Percentiles rank a stretch among this genome's conserved stretches.
These are phyloP conservation scores for Drosophila lacertosa DNA, from an alignment of 1,140 invertebrate genomes.

Conservation along the genomic window DNA sequence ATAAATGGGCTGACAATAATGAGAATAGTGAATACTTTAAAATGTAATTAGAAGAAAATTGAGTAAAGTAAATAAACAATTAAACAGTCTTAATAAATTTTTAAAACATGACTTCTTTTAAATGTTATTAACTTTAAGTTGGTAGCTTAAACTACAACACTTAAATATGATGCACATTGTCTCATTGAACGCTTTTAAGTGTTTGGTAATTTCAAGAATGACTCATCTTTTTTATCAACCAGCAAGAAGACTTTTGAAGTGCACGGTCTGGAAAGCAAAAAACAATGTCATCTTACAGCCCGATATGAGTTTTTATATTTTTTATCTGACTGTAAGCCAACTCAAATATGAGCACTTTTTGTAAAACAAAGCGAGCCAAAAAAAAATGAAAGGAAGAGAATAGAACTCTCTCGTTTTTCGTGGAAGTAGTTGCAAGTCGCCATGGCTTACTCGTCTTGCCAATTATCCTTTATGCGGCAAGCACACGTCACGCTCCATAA, in stretches of 20 bases:
- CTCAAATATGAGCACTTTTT: conserved; percentile 14
- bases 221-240: background rate
- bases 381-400: conserved; percentile 8
- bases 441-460: conserved; percentile 44
- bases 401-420: conserved; percentile 9
- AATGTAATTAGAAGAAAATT: no score
- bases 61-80: no score
- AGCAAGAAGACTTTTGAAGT: conserved; percentile 1
- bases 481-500: conserved; percentile 70
- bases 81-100: no score
- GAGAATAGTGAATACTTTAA: no score
- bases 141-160: no score
- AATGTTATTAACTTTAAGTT: no score
- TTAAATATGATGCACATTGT: background rate
- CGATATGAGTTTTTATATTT: background rate
- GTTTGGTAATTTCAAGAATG: background rate
- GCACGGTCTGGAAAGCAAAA: background rate
- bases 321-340: conserved; percentile 2
- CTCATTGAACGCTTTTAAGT: background rate
- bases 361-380: conserved; percentile 1
- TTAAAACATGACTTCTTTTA: no score
- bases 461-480: conserved; percentile 65
- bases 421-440: conserved; percentile 12
- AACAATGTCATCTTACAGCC: background rate
- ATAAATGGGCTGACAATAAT: no score